Evolutionary conservation across 2,888 invertebrate species (phyloP), one percentile per base, ranked within the genome.

Genomic region (Drosophila neotestacea): DNA sequence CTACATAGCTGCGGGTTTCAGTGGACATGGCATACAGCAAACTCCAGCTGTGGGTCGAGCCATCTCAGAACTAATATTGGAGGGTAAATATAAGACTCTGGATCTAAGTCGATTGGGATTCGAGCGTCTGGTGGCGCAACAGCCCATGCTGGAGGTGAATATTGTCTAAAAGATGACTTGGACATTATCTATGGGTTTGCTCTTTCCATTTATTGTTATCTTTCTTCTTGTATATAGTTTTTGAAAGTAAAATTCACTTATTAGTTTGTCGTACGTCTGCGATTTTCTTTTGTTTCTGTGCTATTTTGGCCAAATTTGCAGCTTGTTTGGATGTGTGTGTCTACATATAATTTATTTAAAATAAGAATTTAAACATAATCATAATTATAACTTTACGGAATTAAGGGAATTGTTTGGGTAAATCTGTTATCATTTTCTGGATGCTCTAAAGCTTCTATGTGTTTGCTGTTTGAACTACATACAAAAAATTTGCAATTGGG

Each of bases 41-140:
- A 95, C 98, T 4, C 96, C 99, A 10, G 99, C 98, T 0, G 96
- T 98, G 28, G 99, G 98, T 10, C 94, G 97, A 90, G 98, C 97
- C 0, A 92, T 98, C 32, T 94, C 96, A 77, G 99, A 99, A 93
- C 91, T 97, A 55, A 94, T 98, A 46, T 92, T 97, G 62, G 96
- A 98, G 86, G 95, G 95, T 7, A 93, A 94, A 56, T 99, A 94
- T 90, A 92, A 93, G 60, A 95, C 96, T 0, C 95, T 98, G 71
- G 96, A 99, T 93, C 93, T 99, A 69, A 94, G 94, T 0, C 94
- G 96, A 85, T 94, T 98, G 85, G 93, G 95, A 13, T 98, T 98
- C 92, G 95, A 97, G 66, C 94, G 99, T 85, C 92, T 97, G 48
- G 90, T 96, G 63, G 91, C 93, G 0, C 92, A 94, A 55, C 93